phyloP scores from a whole-genome alignment of 2,797 vertebrate species.

The Poeciliopsis paucimaculata region DNA sequence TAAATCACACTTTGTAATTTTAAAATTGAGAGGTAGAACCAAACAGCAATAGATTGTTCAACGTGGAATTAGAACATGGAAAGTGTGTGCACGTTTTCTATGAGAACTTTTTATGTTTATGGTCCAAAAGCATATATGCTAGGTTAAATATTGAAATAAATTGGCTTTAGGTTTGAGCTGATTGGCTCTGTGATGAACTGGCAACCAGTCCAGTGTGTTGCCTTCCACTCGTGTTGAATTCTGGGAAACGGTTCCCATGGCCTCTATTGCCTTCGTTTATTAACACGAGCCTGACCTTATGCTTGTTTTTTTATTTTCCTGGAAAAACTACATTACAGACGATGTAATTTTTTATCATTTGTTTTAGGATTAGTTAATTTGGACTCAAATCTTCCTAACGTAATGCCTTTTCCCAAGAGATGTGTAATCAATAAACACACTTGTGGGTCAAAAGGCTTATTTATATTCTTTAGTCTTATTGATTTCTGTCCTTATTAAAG shows the following conservation, averaged over 20 bases:
- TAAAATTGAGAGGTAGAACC: not conserved
- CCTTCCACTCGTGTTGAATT: not conserved
- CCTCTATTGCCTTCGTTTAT: not conserved
- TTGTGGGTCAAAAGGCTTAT: slow-evolving; percentile 33
- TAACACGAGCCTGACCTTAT: not conserved
- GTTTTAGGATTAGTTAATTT: slow-evolving; percentile 39
- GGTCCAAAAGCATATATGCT: not conserved
- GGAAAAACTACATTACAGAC: slow-evolving; percentile 2
- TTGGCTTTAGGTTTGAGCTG: not conserved
- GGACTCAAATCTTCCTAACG: slow-evolving; percentile 24
- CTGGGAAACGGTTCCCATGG: not conserved
- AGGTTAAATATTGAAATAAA: not conserved
- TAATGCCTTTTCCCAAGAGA: slow-evolving; percentile 25
- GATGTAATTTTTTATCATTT: slow-evolving; percentile 9
- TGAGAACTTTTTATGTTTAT: not conserved
- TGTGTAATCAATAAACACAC: slow-evolving; percentile 60
- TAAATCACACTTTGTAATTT: not conserved
- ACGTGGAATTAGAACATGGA: not conserved
- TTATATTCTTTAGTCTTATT: slow-evolving; percentile 48
- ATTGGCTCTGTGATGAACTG: not conserved
- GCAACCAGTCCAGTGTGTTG: not conserved
- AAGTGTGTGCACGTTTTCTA: not conserved
- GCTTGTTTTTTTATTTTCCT: not conserved
- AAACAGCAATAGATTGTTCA: not conserved
- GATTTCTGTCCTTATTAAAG: slow-evolving; percentile 50